Evolutionary conservation across 2,113 vertebrate species (phyloP), one percentile per base, ranked within the genome.

Genomic region (Falco punctatus): DNA sequence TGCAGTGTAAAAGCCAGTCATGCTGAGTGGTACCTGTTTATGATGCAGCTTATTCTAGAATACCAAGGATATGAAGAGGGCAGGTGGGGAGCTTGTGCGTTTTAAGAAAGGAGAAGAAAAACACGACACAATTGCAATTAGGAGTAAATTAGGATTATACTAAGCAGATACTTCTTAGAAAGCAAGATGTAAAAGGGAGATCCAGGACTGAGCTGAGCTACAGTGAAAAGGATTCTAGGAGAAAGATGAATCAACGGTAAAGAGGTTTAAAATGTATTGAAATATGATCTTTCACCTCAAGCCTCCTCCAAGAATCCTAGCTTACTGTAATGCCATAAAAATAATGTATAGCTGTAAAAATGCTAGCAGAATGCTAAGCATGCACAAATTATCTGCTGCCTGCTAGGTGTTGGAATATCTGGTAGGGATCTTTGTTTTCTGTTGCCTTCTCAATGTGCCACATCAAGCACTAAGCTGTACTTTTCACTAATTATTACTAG

Each of bases 301-400:
- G 44, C 24, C 46, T 89, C 42, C 35, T 95, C 35, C 54, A 94
- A 85, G 90, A 91, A 91, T 90, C 58, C 30, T 23, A 82, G 59
- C 33, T 89, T 94, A 78, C 87, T 75, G 73, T 92, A 40, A 24
- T 79, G 46, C 78, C 75, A 73, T 96, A 95, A 94, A 96, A 95
- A 65, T 89, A 52, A 81, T 58, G 26, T 87, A 72, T 65, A 82
- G 70, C 66, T 92, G 69, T 91, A 95, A 90, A 96, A 96, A 65
- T 32, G 57, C 16, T 82, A 87, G 44, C 46, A 88, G 84, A 88
- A 90, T 4, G 11, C 33, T 75, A 94, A 88, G 66, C 11, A 18
- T 13, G 24, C 38, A 69, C 66, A 77, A 73, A 88, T 81, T 71
- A 55, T 72, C 70, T 46, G 33, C 46, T 78, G 75, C 32, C 46